These are phyloP conservation scores for Andrena bicolor DNA, from an alignment of 2,888 invertebrate species.

Conservation along the genomic window DNA sequence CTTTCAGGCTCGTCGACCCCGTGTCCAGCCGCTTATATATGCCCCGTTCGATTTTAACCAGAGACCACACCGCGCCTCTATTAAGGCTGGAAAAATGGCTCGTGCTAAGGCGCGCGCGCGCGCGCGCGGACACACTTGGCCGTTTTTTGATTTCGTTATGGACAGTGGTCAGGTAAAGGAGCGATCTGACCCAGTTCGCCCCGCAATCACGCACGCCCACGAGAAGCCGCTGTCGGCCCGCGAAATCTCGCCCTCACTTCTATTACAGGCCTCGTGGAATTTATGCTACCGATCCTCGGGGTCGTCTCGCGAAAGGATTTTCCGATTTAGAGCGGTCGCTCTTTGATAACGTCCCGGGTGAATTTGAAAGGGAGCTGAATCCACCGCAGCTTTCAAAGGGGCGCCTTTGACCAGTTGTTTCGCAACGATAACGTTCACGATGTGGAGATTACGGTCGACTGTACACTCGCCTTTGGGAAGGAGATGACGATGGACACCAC, in stretches of 20 bases:
- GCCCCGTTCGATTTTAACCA: constrained; percentile 51
- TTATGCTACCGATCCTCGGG: constrained; percentile 19
- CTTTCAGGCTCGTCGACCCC: constrained; percentile 52
- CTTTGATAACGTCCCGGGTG: constrained; percentile 33
- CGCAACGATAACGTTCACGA: constrained; percentile 9
- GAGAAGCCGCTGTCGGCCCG: constrained; percentile 21
- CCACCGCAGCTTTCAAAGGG: neutral
- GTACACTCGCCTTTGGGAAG: neutral
- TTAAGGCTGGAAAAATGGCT: constrained; percentile 67
- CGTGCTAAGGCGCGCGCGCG: constrained; percentile 38
- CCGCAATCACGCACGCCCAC: neutral
- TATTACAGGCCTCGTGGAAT: constrained; percentile 24
- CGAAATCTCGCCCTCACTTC: constrained; percentile 32
- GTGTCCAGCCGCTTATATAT: constrained; percentile 32
- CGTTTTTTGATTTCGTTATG: constrained; percentile 38
- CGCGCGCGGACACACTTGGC: neutral
- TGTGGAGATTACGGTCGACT: constrained; percentile 2
- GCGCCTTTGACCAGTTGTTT: constrained; percentile 7
- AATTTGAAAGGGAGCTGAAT: constrained; percentile 20
- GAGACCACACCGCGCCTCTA: constrained; percentile 74
- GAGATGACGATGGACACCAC: neutral
- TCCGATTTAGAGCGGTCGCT: constrained; percentile 10
- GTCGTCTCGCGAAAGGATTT: neutral
- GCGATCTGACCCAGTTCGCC: constrained; percentile 46
- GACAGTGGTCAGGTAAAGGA: constrained; percentile 17